phyloP scores from a whole-genome alignment of 2,888 invertebrate species.

The Diaprepes abbreviatus region DNA sequence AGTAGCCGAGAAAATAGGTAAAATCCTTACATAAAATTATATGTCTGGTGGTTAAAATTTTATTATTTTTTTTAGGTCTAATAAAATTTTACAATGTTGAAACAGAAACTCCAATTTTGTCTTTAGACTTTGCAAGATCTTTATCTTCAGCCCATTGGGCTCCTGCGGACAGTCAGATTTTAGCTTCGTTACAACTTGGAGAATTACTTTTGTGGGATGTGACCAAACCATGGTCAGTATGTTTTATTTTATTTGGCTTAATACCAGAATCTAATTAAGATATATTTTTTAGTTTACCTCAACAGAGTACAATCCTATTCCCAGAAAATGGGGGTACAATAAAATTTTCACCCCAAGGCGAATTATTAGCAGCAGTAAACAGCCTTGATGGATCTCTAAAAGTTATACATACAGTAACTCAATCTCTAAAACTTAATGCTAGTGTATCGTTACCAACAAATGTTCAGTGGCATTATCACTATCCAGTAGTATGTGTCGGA shows the following conservation, averaged over 20 bases:
- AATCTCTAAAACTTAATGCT: conserved; percentile 71
- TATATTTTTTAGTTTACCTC: conserved; percentile 70
- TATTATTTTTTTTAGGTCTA: conserved; percentile 68
- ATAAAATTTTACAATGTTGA: conserved; percentile 81
- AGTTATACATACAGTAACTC: conserved; percentile 73
- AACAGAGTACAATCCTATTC: conserved; percentile 73
- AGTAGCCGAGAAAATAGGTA: conserved; percentile 77
- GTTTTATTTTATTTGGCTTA: not conserved
- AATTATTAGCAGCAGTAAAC: conserved; percentile 78
- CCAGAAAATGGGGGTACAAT: conserved; percentile 75
- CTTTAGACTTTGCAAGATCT: conserved; percentile 75
- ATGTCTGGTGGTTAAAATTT: not conserved
- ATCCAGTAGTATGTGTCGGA: conserved; percentile 74
- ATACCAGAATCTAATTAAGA: not conserved
- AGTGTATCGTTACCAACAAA: conserved; percentile 72
- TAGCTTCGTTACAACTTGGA: conserved; percentile 77
- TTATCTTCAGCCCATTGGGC: conserved; percentile 81
- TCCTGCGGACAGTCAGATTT: conserved; percentile 72
- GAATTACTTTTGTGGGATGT: conserved; percentile 80
- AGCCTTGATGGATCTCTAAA: conserved; percentile 77
- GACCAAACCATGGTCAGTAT: conserved; percentile 73
- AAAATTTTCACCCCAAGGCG: conserved; percentile 75
- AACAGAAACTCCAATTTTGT: conserved; percentile 76
- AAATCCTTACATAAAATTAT: not conserved
- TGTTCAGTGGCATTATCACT: conserved; percentile 75